A percentile compares a stretch with the other conserved stretches of the same genome.
phyloP scores from a whole-genome alignment of 2,797 vertebrate species.

The Oreochromis grahami region DNA sequence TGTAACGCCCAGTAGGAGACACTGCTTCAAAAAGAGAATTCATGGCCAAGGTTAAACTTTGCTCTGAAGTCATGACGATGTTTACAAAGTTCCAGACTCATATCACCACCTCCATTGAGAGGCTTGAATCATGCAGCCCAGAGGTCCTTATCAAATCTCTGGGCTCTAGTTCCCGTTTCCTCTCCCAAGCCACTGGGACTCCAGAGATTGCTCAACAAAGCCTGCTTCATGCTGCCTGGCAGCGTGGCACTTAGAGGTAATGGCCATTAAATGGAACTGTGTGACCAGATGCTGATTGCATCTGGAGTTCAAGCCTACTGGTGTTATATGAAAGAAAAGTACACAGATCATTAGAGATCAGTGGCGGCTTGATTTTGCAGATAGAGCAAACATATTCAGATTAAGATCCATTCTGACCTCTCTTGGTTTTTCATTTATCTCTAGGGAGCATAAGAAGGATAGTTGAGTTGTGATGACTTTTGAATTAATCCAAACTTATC shows the following conservation, averaged over 20 bases:
- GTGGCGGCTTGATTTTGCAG: not conserved
- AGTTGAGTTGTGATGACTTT: not conserved
- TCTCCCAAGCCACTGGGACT: constrained; percentile 38
- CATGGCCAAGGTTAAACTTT: not conserved
- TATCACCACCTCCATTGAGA: constrained; percentile 35
- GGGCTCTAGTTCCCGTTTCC: constrained; percentile 56
- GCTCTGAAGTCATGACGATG: not conserved
- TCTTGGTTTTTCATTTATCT: not conserved
- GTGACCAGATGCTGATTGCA: constrained; percentile 59
- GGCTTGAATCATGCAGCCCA: constrained; percentile 2
- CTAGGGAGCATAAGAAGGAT: not conserved
- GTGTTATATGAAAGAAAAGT: not conserved
- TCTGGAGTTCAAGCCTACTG: constrained; percentile 42
- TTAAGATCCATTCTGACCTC: not conserved
- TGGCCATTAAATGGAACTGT: constrained; percentile 61
- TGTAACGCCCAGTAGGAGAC: not conserved
- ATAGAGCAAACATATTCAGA: not conserved
- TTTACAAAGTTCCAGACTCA: constrained; percentile 22
- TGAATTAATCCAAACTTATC: not conserved
- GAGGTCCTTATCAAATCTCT: constrained; percentile 61
- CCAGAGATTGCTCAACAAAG: constrained; percentile 60
- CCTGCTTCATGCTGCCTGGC: constrained; percentile 47
- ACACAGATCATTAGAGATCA: not conserved
- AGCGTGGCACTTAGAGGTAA: constrained; percentile 54
- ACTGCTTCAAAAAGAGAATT: not conserved